phyloP scores from a whole-genome alignment of 2,797 vertebrate species.

The Falco rusticolus region DNA sequence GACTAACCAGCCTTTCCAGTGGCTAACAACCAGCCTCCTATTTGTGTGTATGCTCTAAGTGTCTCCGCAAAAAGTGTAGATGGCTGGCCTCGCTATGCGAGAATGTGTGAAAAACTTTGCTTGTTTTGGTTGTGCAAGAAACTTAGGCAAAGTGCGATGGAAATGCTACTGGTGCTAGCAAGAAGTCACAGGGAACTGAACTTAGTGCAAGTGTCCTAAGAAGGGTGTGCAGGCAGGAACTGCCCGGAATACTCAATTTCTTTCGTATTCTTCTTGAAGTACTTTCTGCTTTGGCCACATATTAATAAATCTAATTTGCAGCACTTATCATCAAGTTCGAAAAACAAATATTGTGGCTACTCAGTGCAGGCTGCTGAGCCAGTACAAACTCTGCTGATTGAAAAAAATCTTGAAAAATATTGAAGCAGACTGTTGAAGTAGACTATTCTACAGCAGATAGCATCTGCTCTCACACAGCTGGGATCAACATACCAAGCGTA shows the following conservation, averaged over 20 bases:
- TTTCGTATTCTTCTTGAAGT: not conserved
- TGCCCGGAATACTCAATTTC: not conserved
- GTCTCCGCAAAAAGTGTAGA: not conserved
- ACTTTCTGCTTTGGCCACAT: not conserved
- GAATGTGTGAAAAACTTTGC: not conserved
- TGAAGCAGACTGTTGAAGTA: not conserved
- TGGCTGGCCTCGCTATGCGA: accelerated
- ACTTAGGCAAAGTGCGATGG: not conserved
- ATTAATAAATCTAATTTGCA: accelerated
- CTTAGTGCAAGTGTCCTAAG: not conserved
- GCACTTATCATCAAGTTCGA: not conserved
- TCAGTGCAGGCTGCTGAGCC: not conserved
- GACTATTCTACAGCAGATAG: accelerated
- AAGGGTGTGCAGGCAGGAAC: not conserved
- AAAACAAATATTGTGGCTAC: accelerated
- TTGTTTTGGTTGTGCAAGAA: not conserved
- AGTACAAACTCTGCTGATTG: not conserved
- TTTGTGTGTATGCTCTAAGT: accelerated
- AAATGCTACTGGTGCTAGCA: not conserved
- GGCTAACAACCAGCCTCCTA: not conserved
- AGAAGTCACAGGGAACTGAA: not conserved
- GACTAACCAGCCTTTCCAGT: not conserved
- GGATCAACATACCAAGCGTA: accelerated
- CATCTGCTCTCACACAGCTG: not conserved
- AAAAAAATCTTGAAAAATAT: not conserved